These are phyloP conservation scores for Theristicus caerulescens DNA, from an alignment of 2,113 vertebrate genomes.

Conservation along the genomic window DNA sequence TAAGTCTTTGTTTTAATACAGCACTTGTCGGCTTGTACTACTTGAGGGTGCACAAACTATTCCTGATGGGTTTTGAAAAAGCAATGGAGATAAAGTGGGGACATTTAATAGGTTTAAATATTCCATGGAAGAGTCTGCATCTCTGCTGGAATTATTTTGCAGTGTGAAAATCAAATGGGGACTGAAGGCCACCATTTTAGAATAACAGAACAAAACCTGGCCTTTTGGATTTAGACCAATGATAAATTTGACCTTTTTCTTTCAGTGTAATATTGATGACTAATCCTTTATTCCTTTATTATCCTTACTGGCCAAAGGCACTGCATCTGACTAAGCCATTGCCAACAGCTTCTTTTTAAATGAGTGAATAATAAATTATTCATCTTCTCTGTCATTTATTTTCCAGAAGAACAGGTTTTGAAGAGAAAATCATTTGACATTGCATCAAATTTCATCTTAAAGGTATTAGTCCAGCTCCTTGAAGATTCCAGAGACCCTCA, in stretches of 20 bases:
- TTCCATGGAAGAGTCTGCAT: neutral
- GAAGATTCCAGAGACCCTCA: neutral
- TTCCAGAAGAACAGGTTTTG: neutral
- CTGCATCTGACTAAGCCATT: conserved; percentile 30
- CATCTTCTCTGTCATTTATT: neutral
- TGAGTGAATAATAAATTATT: conserved; percentile 15
- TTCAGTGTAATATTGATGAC: conserved; percentile 2
- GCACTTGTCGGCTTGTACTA: neutral
- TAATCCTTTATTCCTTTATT: conserved; percentile 35
- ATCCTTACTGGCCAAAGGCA: conserved; percentile 2
- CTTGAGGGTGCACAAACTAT: neutral
- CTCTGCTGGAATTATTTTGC: neutral
- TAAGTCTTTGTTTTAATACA: neutral
- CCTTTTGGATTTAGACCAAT: conserved; percentile 5
- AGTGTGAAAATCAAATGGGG: neutral
- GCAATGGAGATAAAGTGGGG: neutral
- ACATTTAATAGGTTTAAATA: neutral
- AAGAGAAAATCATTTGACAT: neutral
- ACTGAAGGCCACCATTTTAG: neutral
- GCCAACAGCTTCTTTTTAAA: conserved; percentile 17
- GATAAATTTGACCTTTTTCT: conserved; percentile 39
- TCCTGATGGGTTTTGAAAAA: neutral
- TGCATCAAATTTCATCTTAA: neutral
- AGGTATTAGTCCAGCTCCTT: neutral
- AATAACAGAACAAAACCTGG: neutral